Evolutionary conservation across 2,113 vertebrate species (phyloP).

Genomic region (Labeo catla): DNA sequence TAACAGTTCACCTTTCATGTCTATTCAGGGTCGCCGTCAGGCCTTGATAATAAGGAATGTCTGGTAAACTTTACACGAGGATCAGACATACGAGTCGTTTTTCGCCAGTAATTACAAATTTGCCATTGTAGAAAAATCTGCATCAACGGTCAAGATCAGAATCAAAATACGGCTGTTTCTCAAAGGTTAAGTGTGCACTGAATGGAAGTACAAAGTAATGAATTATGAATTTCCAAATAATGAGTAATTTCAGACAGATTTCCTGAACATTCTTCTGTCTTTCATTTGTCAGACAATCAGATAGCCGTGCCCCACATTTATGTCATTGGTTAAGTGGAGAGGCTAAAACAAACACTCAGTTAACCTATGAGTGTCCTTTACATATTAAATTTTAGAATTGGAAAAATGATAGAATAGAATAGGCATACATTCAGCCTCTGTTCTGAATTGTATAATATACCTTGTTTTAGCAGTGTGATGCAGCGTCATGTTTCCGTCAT

Average conservation of each 20-base stretch:
- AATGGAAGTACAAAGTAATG: not conserved
- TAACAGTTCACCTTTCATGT: slow-evolving; percentile 1
- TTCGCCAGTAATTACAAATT: not conserved
- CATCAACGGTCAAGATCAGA: not conserved
- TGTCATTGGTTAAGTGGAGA: too few relatives aligned
- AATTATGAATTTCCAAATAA: not conserved
- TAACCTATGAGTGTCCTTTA: too few relatives aligned
- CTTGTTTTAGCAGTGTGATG: not conserved
- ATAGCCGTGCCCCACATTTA: too few relatives aligned
- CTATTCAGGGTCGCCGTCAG: not conserved
- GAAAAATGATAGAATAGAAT: too few relatives aligned
- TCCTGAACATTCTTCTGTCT: not conserved
- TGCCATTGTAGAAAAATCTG: not conserved
- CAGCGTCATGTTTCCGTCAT: not conserved
- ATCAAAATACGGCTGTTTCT: not conserved
- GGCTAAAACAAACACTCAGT: too few relatives aligned
- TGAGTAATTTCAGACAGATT: not conserved
- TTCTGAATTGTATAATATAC: not conserved
- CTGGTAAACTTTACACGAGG: not conserved
- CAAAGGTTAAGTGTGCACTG: not conserved
- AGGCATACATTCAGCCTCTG: not conserved
- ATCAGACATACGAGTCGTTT: not conserved
- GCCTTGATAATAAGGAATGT: not conserved
- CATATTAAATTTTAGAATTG: too few relatives aligned
- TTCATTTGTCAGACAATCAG: not conserved